phyloP scores from a whole-genome alignment of 2,113 vertebrate genomes.

The Zapus hudsonius region DNA sequence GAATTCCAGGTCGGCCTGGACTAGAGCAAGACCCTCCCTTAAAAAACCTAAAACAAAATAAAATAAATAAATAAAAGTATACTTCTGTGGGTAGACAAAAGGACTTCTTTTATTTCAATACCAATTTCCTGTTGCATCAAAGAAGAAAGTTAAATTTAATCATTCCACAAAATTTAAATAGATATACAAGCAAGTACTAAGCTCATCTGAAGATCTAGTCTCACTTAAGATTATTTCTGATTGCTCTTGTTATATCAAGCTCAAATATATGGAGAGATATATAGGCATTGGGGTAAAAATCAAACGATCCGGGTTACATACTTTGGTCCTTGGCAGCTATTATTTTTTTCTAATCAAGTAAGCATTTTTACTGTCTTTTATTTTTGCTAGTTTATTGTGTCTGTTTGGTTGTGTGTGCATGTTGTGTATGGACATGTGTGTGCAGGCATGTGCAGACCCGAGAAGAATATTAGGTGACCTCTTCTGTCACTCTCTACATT shows the following conservation, averaged over 20 bases:
- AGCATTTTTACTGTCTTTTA: not conserved
- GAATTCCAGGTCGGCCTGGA: too few species aligned
- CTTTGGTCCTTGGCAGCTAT: not conserved
- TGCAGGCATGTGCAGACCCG: too few species aligned
- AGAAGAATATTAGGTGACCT: too few species aligned
- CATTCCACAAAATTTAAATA: conserved; percentile 51
- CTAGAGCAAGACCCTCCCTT: too few species aligned
- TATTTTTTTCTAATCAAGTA: conserved; percentile 30
- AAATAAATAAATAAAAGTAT: too few species aligned
- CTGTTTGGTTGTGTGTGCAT: too few species aligned
- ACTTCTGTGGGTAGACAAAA: conserved; percentile 69
- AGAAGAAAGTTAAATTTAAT: conserved; percentile 63
- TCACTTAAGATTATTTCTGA: not conserved
- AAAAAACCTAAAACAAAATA: too few species aligned
- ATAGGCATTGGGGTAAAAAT: conserved; percentile 8
- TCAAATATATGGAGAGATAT: conserved; percentile 34
- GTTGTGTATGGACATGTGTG: too few species aligned
- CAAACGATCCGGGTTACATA: conserved; percentile 25
- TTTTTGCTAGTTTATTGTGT: too few species aligned
- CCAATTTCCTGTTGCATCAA: conserved; percentile 66
- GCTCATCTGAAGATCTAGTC: conserved; percentile 8
- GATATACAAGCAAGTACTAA: conserved; percentile 11
- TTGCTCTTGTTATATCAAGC: not conserved
- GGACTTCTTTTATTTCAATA: conserved; percentile 60
- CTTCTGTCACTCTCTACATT: too few species aligned